A percentile compares a stretch with the other conserved stretches of the same genome.
Evolutionary conservation across 2,888 invertebrate genomes (phyloP).

Genomic region (Rhingia rostrata): DNA sequence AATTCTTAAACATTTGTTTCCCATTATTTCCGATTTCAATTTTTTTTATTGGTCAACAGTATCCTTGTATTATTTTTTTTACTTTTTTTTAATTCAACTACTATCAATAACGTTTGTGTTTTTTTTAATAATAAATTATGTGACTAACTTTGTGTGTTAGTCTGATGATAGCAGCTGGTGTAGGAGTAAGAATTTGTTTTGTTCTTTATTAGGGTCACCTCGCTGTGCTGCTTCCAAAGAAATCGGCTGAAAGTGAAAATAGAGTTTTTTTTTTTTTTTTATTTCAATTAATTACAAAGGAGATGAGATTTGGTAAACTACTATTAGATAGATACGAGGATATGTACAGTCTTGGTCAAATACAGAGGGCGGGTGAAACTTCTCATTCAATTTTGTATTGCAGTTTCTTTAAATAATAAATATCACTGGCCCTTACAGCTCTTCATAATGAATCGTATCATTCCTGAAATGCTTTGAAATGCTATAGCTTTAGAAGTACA

Average conservation of each 20-base stretch:
- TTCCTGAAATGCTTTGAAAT: too few relatives aligned
- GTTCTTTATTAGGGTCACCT: constrained; percentile 87
- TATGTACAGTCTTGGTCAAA: constrained; percentile 48
- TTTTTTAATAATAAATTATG: constrained; percentile 67
- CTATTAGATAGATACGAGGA: not conserved
- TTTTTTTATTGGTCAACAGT: constrained; percentile 70
- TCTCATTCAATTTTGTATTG: too few relatives aligned
- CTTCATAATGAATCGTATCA: too few relatives aligned
- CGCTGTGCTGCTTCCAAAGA: constrained; percentile 89
- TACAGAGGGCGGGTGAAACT: too few relatives aligned
- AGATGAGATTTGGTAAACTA: not conserved
- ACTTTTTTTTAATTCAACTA: constrained; percentile 79
- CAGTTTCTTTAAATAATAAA: too few relatives aligned
- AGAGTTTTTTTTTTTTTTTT: constrained; percentile 1
- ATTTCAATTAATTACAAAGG: constrained; percentile 5
- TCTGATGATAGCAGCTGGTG: constrained; percentile 62
- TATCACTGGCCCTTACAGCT: too few relatives aligned
- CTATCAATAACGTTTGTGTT: constrained; percentile 82
- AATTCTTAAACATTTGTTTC: constrained; percentile 70
- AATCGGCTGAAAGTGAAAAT: constrained; percentile 85
- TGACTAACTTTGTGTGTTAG: constrained; percentile 60
- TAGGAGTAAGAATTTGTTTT: constrained; percentile 60
- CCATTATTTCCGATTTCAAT: constrained; percentile 68
- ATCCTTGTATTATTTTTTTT: constrained; percentile 77
- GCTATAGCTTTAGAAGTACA: too few relatives aligned